Evolutionary conservation across 2,113 vertebrate genomes (phyloP).

Genomic region (Chaetodon auriga): DNA sequence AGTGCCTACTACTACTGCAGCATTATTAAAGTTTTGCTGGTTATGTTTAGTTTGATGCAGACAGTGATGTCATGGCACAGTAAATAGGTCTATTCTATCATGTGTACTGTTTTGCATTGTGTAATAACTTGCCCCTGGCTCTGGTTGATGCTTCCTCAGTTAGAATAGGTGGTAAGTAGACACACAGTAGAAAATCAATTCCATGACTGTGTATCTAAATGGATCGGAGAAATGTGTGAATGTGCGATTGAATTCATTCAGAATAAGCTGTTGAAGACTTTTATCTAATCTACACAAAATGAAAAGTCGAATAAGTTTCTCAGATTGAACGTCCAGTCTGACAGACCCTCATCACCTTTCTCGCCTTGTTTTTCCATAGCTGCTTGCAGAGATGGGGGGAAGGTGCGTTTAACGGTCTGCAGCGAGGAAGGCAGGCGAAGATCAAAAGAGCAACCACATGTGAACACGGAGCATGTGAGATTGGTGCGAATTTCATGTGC

Average conservation of each 20-base stretch:
- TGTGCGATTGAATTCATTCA: background rate
- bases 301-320: slow-evolving; percentile 9
- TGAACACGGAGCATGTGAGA: slow-evolving; percentile 4
- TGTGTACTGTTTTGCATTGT: too few relatives aligned
- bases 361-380: background rate
- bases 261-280: background rate
- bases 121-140: background rate
- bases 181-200: background rate
- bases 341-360: slow-evolving; percentile 18
- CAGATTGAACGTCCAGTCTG: slow-evolving; percentile 21
- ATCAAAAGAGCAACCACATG: slow-evolving; percentile 14
- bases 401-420: slow-evolving; percentile 35
- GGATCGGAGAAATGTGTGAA: slow-evolving; percentile 8
- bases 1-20: too few relatives aligned
- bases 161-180: background rate
- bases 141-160: background rate
- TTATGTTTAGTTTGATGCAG: too few relatives aligned
- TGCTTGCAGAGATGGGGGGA: slow-evolving; percentile 1
- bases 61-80: too few relatives aligned
- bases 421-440: slow-evolving; percentile 34
- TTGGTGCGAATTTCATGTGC: slow-evolving; percentile 20
- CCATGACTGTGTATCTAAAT: background rate
- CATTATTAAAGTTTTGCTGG: too few relatives aligned
- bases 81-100: too few relatives aligned
- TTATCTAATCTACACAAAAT: slow-evolving; percentile 7